Percentiles rank a stretch among this genome's conserved stretches.
Evolutionary conservation across 2,888 invertebrate species (phyloP).

Genomic region (Agonopterix alstromeriana): DNA sequence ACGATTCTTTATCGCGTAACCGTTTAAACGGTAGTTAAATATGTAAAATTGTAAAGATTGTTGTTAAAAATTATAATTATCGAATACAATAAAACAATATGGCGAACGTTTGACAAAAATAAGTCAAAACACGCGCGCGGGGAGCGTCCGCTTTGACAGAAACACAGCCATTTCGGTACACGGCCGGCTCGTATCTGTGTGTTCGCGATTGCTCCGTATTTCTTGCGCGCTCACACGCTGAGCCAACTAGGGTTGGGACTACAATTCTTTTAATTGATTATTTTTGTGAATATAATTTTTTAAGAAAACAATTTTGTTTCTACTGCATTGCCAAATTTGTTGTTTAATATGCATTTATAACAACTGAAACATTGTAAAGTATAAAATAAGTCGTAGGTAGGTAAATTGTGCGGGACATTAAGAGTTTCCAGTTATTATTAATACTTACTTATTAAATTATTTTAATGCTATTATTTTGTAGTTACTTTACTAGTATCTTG

Average conservation of each 20-base stretch:
- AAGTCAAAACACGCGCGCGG: slow-evolving; percentile 55
- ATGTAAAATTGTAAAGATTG: not conserved
- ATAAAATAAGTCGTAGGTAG: no score
- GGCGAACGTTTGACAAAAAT: slow-evolving; percentile 61
- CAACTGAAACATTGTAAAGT: no score
- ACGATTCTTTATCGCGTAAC: no score
- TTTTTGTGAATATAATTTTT: not conserved
- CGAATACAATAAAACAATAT: slow-evolving; percentile 59
- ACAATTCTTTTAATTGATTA: not conserved
- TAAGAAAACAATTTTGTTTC: no score
- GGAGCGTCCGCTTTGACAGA: slow-evolving; percentile 26
- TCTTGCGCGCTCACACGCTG: slow-evolving; percentile 62
- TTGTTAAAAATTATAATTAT: slow-evolving; percentile 24
- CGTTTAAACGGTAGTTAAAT: no score
- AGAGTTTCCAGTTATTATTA: no score
- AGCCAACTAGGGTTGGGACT: slow-evolving; percentile 44
- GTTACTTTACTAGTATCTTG: no score
- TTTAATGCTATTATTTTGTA: no score
- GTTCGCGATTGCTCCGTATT: slow-evolving; percentile 36
- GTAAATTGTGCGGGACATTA: no score
- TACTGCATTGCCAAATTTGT: no score
- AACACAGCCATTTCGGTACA: slow-evolving; percentile 50
- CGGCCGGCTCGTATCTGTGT: slow-evolving; percentile 57
- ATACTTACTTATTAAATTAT: no score
- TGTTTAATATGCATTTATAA: no score